These are phyloP conservation scores for Phthorimaea operculella DNA, from an alignment of 1,140 invertebrate species.

Conservation along the genomic window DNA sequence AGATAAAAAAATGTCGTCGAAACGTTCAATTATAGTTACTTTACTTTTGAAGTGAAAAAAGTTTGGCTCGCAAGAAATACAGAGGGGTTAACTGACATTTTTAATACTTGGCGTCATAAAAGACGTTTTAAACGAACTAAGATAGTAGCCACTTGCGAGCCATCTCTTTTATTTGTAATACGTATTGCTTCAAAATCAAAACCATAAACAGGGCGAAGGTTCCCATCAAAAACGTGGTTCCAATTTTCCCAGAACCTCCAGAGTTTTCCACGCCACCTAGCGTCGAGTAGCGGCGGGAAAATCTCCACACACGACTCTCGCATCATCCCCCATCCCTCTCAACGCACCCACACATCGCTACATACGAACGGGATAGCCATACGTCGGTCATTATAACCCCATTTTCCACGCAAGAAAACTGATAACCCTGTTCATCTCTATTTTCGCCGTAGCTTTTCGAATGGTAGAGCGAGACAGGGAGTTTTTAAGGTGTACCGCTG, in stretches of 20 bases:
- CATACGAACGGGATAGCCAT: constrained; percentile 58
- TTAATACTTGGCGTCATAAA: no score
- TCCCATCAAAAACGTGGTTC: no score
- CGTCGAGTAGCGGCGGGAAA: constrained; percentile 53
- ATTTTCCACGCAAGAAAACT: constrained; percentile 52
- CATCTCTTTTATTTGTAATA: background rate
- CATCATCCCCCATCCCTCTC: constrained; percentile 51
- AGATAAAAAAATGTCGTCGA: constrained; percentile 39
- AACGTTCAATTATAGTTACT: constrained; percentile 30
- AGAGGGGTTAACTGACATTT: no score
- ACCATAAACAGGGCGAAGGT: background rate
- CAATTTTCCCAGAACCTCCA: no score
- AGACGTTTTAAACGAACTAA: no score
- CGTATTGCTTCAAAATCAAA: background rate
- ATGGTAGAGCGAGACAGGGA: constrained; percentile 45
- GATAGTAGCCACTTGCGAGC: no score
- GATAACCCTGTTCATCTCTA: constrained; percentile 54
- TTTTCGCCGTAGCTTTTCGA: constrained; percentile 33
- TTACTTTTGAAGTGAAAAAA: background rate
- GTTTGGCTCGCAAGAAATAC: no score
- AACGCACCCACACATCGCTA: constrained; percentile 44
- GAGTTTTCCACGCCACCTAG: constrained; percentile 49
- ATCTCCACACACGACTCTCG: constrained; percentile 27
- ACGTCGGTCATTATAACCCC: constrained; percentile 39
- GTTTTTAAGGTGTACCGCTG: constrained; percentile 29